A percentile compares a stretch with the other conserved stretches of the same genome.
These are phyloP conservation scores for Pycnonotus jocosus DNA, from an alignment of 2,113 vertebrate species.

Conservation along the genomic window DNA sequence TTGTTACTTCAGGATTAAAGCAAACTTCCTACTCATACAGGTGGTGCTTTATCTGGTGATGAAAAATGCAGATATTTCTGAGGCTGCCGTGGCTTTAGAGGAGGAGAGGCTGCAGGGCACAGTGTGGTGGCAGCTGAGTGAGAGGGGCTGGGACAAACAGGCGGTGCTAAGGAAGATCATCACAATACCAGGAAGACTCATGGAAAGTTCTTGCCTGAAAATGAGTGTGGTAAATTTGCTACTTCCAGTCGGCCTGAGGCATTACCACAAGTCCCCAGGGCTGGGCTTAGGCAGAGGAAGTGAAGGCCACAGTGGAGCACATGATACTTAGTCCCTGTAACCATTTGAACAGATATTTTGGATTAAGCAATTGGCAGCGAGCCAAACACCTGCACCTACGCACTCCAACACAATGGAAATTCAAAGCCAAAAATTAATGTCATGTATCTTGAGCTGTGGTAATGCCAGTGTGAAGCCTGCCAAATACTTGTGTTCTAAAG, in stretches of 20 bases:
- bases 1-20: neutral
- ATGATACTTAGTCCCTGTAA: neutral
- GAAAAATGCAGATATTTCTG: neutral
- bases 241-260: neutral
- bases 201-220: neutral
- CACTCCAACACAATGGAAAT: neutral
- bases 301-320: neutral
- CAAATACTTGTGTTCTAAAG: neutral
- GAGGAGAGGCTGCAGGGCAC: neutral
- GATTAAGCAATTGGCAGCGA: neutral
- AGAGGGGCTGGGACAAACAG: neutral
- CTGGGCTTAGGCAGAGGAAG: neutral
- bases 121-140: rapidly evolving
- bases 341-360: neutral
- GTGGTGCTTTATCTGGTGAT: neutral
- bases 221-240: rapidly evolving
- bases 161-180: rapidly evolving
- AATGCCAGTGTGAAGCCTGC: neutral
- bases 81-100: neutral
- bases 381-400: neutral
- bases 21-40: neutral
- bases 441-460: rapidly evolving
- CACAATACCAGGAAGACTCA: neutral
- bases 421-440: neutral
- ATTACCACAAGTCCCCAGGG: neutral